A percentile compares a stretch with the other conserved stretches of the same genome.
phyloP scores from a whole-genome alignment of 64 coral and sea anemone genomes.

The Trachythela sp. region DNA sequence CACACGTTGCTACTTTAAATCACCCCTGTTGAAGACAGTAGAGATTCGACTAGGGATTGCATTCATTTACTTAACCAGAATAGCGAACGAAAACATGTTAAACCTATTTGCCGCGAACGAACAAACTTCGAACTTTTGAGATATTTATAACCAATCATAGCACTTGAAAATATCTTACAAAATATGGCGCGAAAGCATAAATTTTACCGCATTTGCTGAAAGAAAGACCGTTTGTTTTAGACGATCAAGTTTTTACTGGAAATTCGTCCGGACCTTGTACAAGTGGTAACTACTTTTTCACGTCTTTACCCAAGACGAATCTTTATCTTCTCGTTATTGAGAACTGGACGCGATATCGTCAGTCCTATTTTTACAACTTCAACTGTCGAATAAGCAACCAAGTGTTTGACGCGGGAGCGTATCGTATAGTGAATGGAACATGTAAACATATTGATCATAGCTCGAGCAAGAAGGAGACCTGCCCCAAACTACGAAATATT shows the following conservation, averaged over 20 bases:
- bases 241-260: slow-evolving; percentile 53
- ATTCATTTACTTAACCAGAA: no score
- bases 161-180: no score
- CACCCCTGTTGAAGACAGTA: no score
- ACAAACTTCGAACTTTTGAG: no score
- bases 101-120: no score
- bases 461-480: slow-evolving; percentile 72
- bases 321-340: slow-evolving; percentile 85
- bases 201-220: background rate
- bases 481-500: slow-evolving; percentile 71
- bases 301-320: slow-evolving; percentile 74
- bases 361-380: slow-evolving; percentile 95
- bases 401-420: slow-evolving; percentile 89
- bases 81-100: no score
- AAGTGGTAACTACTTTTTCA: slow-evolving; percentile 75
- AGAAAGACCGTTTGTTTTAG: slow-evolving; percentile 22
- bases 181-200: no score
- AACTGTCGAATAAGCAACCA: slow-evolving; percentile 93
- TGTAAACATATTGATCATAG: slow-evolving; percentile 83
- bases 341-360: slow-evolving; percentile 77
- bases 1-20: no score
- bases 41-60: no score
- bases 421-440: slow-evolving; percentile 94
- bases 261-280: slow-evolving; percentile 66
- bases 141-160: no score